Evolutionary conservation across 2,888 invertebrate species (phyloP).

Genomic region (Campaea margaritaria): DNA sequence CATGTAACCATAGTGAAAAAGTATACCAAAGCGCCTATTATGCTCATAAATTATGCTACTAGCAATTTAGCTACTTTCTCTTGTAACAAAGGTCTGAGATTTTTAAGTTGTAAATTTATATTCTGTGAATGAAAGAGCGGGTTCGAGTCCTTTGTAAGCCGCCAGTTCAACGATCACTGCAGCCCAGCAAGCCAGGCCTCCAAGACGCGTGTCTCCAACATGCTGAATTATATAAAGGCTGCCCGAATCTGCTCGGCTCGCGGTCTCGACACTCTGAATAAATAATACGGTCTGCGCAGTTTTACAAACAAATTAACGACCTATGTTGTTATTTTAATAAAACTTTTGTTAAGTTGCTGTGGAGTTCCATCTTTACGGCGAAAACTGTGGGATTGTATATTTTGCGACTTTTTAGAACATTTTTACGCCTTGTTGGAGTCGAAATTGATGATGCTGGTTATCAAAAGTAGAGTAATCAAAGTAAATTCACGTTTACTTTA

Average conservation of each 20-base stretch:
- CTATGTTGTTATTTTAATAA: conserved; percentile 84
- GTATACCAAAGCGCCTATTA: too few relatives aligned
- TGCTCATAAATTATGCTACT: too few relatives aligned
- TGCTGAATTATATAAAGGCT: conserved; percentile 77
- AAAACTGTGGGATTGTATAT: conserved; percentile 69
- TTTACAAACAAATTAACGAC: conserved; percentile 84
- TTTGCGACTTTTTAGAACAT: not conserved
- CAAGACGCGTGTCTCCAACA: conserved; percentile 45
- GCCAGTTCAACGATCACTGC: conserved; percentile 2
- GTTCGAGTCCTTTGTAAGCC: too few relatives aligned
- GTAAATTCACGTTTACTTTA: too few relatives aligned
- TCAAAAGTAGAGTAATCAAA: too few relatives aligned
- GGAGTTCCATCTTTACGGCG: conserved; percentile 77
- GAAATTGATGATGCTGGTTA: too few relatives aligned
- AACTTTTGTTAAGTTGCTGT: conserved; percentile 74
- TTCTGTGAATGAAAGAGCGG: too few relatives aligned
- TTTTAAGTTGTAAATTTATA: too few relatives aligned
- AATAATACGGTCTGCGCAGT: conserved; percentile 83
- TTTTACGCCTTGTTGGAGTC: not conserved
- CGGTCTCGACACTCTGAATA: conserved; percentile 77
- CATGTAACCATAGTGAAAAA: too few relatives aligned
- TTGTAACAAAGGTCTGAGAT: too few relatives aligned
- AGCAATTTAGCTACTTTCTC: too few relatives aligned
- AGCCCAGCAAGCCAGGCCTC: conserved; percentile 15
- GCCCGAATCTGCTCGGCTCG: conserved; percentile 64